Conservation (phyloP, 2,113 vertebrate species). For the Syrmaticus mikado region DNA sequence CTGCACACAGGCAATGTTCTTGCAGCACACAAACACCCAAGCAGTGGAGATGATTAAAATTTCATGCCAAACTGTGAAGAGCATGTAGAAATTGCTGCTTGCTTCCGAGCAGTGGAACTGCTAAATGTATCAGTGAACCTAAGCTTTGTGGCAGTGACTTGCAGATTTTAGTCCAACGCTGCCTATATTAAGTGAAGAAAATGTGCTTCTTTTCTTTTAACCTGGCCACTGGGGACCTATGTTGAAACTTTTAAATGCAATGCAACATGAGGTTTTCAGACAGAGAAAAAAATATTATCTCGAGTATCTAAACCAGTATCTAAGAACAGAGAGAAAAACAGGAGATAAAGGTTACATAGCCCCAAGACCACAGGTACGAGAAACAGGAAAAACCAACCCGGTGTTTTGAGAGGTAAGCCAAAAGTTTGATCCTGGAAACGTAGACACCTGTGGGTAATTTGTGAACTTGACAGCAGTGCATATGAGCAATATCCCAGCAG, state of each 20-base stretch:
- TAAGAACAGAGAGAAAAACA: background rate
- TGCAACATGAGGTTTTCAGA: background rate
- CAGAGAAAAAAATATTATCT: background rate
- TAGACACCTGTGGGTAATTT: background rate
- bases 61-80: slow-evolving; percentile 58
- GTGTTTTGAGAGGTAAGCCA: background rate
- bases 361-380: background rate
- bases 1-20: background rate
- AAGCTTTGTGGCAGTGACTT: background rate
- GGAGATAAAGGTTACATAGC: background rate
- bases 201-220: background rate
- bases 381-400: background rate
- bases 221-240: background rate
- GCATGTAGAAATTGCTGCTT: slow-evolving; percentile 12
- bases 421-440: background rate
- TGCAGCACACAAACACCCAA: background rate
- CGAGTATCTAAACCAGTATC: background rate
- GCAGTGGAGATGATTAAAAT: slow-evolving; percentile 59
- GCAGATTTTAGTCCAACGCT: background rate
- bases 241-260: background rate
- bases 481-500: background rate
- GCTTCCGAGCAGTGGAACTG: slow-evolving; percentile 19
- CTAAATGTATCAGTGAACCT: background rate
- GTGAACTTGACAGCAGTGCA: slow-evolving; percentile 11
- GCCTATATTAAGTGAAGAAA: slow-evolving; percentile 1